Base-by-base conservation (phyloP, 2,113 vertebrate genomes). In the Grammatotria lemairii region DNA sequence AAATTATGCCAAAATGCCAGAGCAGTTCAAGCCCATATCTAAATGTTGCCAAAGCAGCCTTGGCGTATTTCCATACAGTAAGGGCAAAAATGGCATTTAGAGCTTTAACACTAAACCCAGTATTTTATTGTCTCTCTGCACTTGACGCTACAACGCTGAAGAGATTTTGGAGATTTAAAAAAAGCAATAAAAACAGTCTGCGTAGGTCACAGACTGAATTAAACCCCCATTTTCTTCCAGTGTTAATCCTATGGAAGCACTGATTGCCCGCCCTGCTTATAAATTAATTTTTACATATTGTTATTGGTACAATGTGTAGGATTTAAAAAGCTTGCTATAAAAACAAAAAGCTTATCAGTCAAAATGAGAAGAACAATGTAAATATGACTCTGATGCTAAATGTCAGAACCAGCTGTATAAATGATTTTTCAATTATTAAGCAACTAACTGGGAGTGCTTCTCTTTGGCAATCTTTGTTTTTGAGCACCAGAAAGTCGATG, bases 151-250 rank as follows among this genome's bases (percentile, higher is more conserved):
- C 33, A 42, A 9, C 3, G 6, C 28, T 82, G n/a, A 63, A 53
- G 63, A 60, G 35, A 73, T 87, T 88, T 88, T 78, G 28, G n/a
- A 78, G 86, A 65, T 89, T 89, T 80, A 81, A 83, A 84, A 87
- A 87, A 73, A 19, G 51, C 57, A 89, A 13, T 73, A 40, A 54
- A 87, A 85, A 79, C 33, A 47, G 58, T 82, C 57, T 87, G 82
- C 23, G 17, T 23, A 53, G 88, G 54, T 70, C 47, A 47, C 65
- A 31, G 86, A 87, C 80, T 75, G 58, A 73, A 85, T 90, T 88
- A 87, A 83, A 79, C 68, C 26, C 12, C 53, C 1, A 5, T 51
- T 85, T 70, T n/a, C 7, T 55, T 53, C 11, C 12, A 49, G 7
- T 12, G 49, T 19, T 47, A 42, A 85, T 88, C 26, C 33, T 60